Percentiles rank a stretch among this genome's conserved stretches.
Evolutionary conservation across 2,888 invertebrate genomes (phyloP).

Genomic region (Lasius platythorax): DNA sequence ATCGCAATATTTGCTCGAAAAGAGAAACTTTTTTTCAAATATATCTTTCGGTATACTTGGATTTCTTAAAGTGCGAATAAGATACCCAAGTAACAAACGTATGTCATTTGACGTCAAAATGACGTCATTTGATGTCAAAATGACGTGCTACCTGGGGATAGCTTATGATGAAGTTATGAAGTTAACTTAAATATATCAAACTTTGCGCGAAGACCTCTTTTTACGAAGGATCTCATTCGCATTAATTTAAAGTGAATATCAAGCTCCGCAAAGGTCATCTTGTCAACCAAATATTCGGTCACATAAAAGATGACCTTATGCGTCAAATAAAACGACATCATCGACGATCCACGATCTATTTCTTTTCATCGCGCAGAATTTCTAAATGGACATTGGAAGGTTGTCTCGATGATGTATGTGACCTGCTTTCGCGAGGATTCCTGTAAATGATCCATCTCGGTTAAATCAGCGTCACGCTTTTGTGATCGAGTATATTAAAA

Average conservation of each 20-base stretch:
- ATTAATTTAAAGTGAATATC: constrained; percentile 10
- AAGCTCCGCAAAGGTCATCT: neutral
- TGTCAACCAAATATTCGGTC: constrained; percentile 13
- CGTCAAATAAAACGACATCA: neutral
- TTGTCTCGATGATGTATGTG: constrained; percentile 41
- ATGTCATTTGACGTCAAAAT: no score
- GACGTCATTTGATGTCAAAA: no score
- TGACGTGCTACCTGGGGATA: no score
- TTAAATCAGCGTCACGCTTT: constrained; percentile 33
- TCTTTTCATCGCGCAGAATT: neutral
- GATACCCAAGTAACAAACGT: no score
- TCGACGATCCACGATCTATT: neutral
- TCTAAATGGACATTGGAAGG: constrained; percentile 4
- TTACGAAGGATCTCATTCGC: neutral
- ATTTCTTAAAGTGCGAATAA: neutral
- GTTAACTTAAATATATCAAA: neutral
- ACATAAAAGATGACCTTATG: constrained; percentile 4
- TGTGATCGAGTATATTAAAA: constrained; percentile 15
- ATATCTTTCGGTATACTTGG: neutral
- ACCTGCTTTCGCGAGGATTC: constrained; percentile 36
- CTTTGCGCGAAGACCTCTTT: neutral
- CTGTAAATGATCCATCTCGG: constrained; percentile 27
- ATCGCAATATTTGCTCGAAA: neutral
- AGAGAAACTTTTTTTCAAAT: neutral
- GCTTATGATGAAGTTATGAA: neutral